A percentile compares a stretch with the other conserved stretches of the same genome.
These are phyloP conservation scores for Lathronympha strigana DNA, from an alignment of 2,888 invertebrate genomes.

Conservation along the genomic window DNA sequence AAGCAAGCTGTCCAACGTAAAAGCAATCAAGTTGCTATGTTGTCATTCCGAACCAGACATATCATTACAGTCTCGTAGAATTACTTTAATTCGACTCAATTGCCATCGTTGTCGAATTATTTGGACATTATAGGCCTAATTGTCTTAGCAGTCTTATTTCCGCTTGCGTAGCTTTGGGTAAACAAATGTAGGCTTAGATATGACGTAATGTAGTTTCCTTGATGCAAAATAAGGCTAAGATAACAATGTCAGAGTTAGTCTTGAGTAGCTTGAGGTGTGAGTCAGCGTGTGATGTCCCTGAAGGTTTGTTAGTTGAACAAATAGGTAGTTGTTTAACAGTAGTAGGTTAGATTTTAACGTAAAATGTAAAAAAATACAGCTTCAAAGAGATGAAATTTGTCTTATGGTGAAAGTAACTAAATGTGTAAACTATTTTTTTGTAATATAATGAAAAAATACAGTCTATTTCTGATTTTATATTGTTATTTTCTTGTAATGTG, in stretches of 20 bases:
- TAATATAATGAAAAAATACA: too few species aligned
- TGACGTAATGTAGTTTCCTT: slow-evolving; percentile 29
- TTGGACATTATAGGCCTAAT: slow-evolving; percentile 29
- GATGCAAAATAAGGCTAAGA: slow-evolving; percentile 20
- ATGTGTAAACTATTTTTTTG: too few species aligned
- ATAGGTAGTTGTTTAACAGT: not conserved
- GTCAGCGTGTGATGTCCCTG: not conserved
- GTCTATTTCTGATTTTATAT: too few species aligned
- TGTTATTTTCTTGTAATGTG: too few species aligned
- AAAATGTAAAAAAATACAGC: too few species aligned
- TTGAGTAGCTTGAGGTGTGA: slow-evolving; percentile 4
- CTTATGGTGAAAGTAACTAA: too few species aligned
- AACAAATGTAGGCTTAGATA: slow-evolving; percentile 13
- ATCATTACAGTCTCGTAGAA: slow-evolving; percentile 16
- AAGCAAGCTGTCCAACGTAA: slow-evolving; percentile 8
- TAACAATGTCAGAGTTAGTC: slow-evolving; percentile 13
- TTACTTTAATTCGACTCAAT: slow-evolving; percentile 38
- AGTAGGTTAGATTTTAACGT: not conserved
- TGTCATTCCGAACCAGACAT: slow-evolving; percentile 24
- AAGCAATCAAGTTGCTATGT: slow-evolving; percentile 23
- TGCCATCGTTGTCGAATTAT: slow-evolving; percentile 38
- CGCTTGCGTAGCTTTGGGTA: slow-evolving; percentile 24
- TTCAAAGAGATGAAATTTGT: too few species aligned
- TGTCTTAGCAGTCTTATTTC: slow-evolving; percentile 22
- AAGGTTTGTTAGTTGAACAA: not conserved